phyloP scores from a whole-genome alignment of 2,888 invertebrate genomes.

The Orgyia antiqua region DNA sequence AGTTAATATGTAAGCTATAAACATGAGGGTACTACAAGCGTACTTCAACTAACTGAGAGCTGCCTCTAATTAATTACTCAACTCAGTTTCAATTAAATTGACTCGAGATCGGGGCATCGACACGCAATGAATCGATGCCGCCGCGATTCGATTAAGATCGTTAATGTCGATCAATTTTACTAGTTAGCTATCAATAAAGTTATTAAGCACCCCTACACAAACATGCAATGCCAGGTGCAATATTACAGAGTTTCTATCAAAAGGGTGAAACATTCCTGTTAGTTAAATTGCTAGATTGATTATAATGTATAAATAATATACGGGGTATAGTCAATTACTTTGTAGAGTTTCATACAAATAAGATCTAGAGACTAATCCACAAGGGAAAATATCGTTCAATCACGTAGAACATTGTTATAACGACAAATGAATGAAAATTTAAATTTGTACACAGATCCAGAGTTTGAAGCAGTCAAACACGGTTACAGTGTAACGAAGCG shows the following conservation, averaged over 20 bases:
- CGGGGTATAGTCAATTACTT: too few species aligned
- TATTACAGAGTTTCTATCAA: slow-evolving; percentile 16
- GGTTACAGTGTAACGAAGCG: too few species aligned
- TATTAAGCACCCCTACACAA: slow-evolving; percentile 47
- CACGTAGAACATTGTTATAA: too few species aligned
- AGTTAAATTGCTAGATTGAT: slow-evolving; percentile 12
- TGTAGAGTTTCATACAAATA: too few species aligned
- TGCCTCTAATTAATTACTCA: slow-evolving; percentile 75
- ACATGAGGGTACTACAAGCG: slow-evolving; percentile 41
- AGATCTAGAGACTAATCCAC: too few species aligned
- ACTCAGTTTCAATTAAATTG: slow-evolving; percentile 76
- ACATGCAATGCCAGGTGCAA: slow-evolving; percentile 33
- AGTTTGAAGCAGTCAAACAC: too few species aligned
- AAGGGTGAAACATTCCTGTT: slow-evolving; percentile 18
- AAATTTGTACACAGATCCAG: too few species aligned
- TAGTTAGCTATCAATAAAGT: slow-evolving; percentile 65
- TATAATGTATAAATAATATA: neutral
- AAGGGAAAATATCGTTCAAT: too few species aligned
- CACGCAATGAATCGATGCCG: slow-evolving; percentile 66
- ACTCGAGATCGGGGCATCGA: slow-evolving; percentile 68
- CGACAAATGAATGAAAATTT: too few species aligned
- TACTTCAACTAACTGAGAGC: slow-evolving; percentile 63
- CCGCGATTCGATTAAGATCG: slow-evolving; percentile 71
- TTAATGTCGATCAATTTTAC: slow-evolving; percentile 69
- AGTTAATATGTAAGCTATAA: slow-evolving; percentile 49